These are phyloP conservation scores for Betta splendens DNA, from an alignment of 2,797 vertebrate species.

Conservation along the genomic window DNA sequence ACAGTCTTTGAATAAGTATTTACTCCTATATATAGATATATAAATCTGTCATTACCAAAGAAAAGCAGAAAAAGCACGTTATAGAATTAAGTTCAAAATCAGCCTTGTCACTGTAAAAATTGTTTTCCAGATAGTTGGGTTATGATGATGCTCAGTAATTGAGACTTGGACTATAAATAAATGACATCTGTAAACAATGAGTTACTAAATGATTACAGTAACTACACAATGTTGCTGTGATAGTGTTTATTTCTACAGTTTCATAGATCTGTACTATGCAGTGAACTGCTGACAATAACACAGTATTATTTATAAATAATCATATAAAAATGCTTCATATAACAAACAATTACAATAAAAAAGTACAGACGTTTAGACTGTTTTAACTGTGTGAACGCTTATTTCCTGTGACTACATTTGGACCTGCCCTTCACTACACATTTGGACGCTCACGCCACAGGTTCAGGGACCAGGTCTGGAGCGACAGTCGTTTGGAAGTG, in stretches of 20 bases:
- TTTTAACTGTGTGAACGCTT: background rate
- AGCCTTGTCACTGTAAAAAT: conserved; percentile 10
- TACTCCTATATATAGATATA: too few relatives aligned
- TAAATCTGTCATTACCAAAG: background rate
- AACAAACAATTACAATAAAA: background rate
- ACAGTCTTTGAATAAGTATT: background rate
- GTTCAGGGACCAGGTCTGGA: conserved; percentile 42
- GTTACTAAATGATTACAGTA: background rate
- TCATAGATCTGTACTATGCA: conserved; percentile 1
- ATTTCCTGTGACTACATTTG: conserved; percentile 7
- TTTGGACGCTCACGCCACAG: conserved; percentile 22
- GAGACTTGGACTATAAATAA: background rate
- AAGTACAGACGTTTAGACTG: conserved; percentile 10
- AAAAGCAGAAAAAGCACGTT: conserved; percentile 11
- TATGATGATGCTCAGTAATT: background rate
- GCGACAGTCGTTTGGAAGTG: conserved; percentile 15
- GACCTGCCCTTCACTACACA: conserved; percentile 57
- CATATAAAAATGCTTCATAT: conserved; percentile 19
- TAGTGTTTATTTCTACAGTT: conserved; percentile 50
- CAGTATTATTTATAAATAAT: conserved; percentile 17
- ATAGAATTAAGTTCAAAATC: conserved; percentile 7
- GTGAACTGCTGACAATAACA: too few relatives aligned
- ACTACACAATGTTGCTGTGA: conserved; percentile 2
- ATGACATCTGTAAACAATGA: too few relatives aligned
- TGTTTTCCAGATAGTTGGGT: background rate